A percentile compares a stretch with the other conserved stretches of the same genome.
These are phyloP conservation scores for Huso huso DNA, from an alignment of 2,797 vertebrate genomes.

Conservation along the genomic window DNA sequence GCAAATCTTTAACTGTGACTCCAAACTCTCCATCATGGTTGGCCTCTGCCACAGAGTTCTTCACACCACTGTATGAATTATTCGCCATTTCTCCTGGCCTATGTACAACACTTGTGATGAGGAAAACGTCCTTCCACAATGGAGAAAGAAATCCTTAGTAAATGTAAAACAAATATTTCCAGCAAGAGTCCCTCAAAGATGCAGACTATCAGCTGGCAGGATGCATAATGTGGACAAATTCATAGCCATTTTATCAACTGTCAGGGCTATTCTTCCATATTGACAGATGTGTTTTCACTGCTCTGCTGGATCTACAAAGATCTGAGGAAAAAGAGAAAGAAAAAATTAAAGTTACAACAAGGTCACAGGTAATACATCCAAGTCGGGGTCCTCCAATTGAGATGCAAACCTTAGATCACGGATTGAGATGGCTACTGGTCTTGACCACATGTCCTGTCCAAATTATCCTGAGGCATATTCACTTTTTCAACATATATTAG, in stretches of 20 bases:
- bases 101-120: constrained; percentile 43
- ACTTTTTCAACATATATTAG: too few relatives aligned
- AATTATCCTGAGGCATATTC: too few relatives aligned
- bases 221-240: constrained; percentile 66
- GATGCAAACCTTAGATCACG: too few relatives aligned
- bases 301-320: constrained; percentile 44
- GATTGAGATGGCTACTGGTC: too few relatives aligned
- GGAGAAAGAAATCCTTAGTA: constrained; percentile 63
- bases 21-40: constrained; percentile 93
- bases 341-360: constrained; percentile 19
- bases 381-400: too few relatives aligned
- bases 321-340: constrained; percentile 35
- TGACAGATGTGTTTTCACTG: constrained; percentile 54
- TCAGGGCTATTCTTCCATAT: constrained; percentile 81
- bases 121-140: constrained; percentile 58
- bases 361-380: too few relatives aligned
- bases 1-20: constrained; percentile 85
- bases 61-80: constrained; percentile 93
- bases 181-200: constrained; percentile 73
- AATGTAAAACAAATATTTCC: constrained; percentile 63
- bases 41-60: constrained; percentile 86
- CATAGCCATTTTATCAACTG: constrained; percentile 65
- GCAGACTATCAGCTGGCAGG: constrained; percentile 63
- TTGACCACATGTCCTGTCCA: too few relatives aligned
- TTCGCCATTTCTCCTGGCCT: constrained; percentile 81